phyloP scores from a whole-genome alignment of 2,797 vertebrate genomes.

The Cygnus olor region DNA sequence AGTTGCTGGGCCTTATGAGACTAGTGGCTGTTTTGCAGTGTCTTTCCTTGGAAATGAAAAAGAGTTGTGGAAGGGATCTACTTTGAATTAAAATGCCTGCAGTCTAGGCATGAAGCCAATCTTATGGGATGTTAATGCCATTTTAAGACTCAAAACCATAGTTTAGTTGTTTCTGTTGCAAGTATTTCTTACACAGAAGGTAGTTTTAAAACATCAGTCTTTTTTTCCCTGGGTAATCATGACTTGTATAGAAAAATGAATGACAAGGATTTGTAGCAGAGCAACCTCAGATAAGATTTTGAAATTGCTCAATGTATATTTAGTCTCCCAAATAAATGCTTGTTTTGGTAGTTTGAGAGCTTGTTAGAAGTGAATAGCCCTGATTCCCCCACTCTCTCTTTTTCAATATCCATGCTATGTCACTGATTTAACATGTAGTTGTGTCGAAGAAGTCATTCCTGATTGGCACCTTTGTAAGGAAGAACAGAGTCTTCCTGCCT shows the following conservation, averaged over 20 bases:
- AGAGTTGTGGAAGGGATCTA: not conserved
- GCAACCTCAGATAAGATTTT: slow-evolving; percentile 19
- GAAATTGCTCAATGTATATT: slow-evolving; percentile 44
- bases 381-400: not conserved
- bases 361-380: slow-evolving; percentile 24
- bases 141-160: not conserved
- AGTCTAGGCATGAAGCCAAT: not conserved
- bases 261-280: not conserved
- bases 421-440: not conserved
- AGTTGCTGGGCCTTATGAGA: not conserved
- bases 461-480: not conserved
- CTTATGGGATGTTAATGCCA: not conserved
- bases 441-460: not conserved
- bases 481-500: not conserved
- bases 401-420: not conserved
- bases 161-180: not conserved
- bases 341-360: not conserved
- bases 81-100: slow-evolving; percentile 34
- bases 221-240: not conserved
- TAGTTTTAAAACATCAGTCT: slow-evolving; percentile 20
- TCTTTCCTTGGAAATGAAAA: slow-evolving; percentile 15
- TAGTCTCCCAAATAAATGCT: slow-evolving; percentile 38
- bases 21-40: not conserved
- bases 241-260: not conserved
- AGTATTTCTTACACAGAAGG: not conserved